Evolutionary conservation across 2,797 vertebrate species (phyloP).

Genomic region (Esox masquinongy): DNA sequence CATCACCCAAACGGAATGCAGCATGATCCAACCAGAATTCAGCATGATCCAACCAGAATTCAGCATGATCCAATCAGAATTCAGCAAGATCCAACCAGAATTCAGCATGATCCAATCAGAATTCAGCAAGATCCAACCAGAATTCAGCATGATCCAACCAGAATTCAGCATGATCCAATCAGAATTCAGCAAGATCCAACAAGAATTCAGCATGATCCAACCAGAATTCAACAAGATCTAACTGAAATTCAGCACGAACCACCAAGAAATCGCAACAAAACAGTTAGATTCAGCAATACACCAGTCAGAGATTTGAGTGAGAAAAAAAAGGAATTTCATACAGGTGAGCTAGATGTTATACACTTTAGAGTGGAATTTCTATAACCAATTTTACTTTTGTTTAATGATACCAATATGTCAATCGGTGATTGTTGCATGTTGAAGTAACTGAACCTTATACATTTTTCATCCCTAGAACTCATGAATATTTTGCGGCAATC

Average conservation of each 20-base stretch:
- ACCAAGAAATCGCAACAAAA: conserved; percentile 28
- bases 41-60: not conserved
- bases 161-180: too few species aligned
- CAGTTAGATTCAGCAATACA: conserved; percentile 17
- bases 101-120: not conserved
- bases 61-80: not conserved
- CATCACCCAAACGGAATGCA: not conserved
- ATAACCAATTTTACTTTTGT: not conserved
- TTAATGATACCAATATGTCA: not conserved
- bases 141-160: too few species aligned
- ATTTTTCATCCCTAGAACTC: conserved; percentile 47
- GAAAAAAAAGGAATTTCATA: conserved; percentile 46
- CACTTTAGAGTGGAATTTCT: not conserved
- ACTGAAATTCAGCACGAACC: not conserved
- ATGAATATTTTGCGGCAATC: conserved; percentile 54
- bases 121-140: not conserved
- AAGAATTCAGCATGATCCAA: too few species aligned
- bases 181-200: too few species aligned
- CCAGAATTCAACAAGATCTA: too few species aligned
- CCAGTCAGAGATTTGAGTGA: conserved; percentile 33
- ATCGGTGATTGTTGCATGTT: not conserved
- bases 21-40: not conserved
- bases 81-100: not conserved
- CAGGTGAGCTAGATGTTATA: conserved; percentile 41
- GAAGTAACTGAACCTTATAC: conserved; percentile 11